Conservation (phyloP, 2,797 vertebrate species). For the Anguilla obscura region DNA sequence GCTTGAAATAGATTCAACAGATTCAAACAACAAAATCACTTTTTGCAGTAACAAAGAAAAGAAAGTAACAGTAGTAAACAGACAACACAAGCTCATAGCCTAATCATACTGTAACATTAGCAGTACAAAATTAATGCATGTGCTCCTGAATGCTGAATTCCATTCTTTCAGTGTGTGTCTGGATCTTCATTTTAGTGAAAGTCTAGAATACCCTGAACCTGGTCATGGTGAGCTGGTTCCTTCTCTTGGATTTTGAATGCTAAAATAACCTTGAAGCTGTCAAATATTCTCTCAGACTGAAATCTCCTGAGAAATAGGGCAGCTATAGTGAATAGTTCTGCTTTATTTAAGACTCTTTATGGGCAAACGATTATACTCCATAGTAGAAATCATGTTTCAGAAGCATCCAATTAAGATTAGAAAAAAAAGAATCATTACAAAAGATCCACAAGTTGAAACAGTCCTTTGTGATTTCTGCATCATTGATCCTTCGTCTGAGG, state of each 20-base stretch:
- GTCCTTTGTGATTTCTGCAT: background rate
- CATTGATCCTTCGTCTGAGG: background rate
- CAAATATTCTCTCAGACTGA: background rate
- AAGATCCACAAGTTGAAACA: background rate
- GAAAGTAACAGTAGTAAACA: background rate
- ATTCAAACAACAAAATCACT: background rate
- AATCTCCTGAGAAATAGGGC: background rate
- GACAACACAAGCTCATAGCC: background rate
- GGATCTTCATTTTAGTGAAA: background rate
- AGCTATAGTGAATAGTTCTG: background rate
- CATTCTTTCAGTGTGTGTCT: background rate
- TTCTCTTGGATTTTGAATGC: background rate
- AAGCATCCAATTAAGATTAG: background rate
- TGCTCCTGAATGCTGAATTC: background rate
- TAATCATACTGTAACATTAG: background rate
- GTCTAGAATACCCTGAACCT: background rate
- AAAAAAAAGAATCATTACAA: background rate
- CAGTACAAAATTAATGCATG: background rate
- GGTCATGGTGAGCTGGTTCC: background rate
- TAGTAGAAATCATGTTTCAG: background rate
- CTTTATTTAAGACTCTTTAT: background rate
- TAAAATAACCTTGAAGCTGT: constrained; percentile 8
- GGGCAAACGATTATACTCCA: background rate
- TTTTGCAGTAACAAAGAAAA: background rate
- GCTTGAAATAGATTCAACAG: background rate